phyloP scores from a whole-genome alignment of 2,888 invertebrate genomes.

The Polia nebulosa region DNA sequence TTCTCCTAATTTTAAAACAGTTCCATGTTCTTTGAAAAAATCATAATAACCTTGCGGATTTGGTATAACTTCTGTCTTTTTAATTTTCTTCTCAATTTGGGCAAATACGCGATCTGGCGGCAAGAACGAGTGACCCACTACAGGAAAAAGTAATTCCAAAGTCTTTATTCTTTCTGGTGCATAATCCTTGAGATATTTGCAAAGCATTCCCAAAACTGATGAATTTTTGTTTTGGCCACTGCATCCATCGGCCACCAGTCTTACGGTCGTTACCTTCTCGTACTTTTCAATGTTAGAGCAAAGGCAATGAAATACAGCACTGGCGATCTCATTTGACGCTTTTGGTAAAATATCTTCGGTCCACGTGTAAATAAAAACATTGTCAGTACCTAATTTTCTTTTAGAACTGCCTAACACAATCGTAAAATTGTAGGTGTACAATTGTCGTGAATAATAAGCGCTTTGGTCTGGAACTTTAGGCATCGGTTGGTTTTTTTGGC shows the following conservation, averaged over 20 bases:
- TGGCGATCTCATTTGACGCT: conserved; percentile 1
- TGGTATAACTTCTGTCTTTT: neutral
- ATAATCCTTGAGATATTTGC: conserved; percentile 10
- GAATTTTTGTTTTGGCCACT: conserved; percentile 8
- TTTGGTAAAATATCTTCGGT: conserved; percentile 7
- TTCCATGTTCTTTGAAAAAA: neutral
- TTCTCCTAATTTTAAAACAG: neutral
- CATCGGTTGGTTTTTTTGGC: too few species aligned
- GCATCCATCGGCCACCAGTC: conserved; percentile 11
- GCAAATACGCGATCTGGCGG: conserved; percentile 4
- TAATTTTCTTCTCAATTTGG: too few species aligned
- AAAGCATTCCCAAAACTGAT: neutral
- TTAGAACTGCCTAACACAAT: conserved; percentile 3
- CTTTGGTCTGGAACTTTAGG: conserved; percentile 8
- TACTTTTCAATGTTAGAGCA: conserved; percentile 5
- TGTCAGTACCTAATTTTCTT: neutral
- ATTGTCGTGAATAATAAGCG: conserved; percentile 8
- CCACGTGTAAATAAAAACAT: conserved; percentile 13
- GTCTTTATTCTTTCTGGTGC: conserved; percentile 1
- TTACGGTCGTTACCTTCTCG: conserved; percentile 1
- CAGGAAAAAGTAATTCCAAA: neutral
- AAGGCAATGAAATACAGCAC: neutral
- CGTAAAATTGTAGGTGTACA: conserved; percentile 4
- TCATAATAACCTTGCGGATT: conserved; percentile 3
- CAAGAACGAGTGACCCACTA: conserved; percentile 8